These are phyloP conservation scores for Rotaria socialis DNA, from an alignment of 2,888 invertebrate species.

Conservation along the genomic window DNA sequence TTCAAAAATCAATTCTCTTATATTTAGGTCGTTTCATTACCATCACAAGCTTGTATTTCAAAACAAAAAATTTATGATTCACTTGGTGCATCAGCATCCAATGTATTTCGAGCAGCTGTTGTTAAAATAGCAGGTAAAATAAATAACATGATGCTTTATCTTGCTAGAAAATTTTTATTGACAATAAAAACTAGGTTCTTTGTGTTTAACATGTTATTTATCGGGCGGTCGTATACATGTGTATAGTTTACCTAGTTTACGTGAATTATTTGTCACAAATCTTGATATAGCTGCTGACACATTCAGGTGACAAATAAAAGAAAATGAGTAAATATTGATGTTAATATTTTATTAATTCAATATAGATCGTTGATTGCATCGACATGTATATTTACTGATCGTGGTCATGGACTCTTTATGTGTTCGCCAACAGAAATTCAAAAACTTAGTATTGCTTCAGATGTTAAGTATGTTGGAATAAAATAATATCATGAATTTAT, in stretches of 20 bases:
- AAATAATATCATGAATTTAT: too few relatives aligned
- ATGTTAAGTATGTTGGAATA: neutral
- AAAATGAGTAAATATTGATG: too few relatives aligned
- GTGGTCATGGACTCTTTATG: slow-evolving; percentile 90
- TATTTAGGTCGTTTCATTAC: slow-evolving; percentile 79
- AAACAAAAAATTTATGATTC: slow-evolving; percentile 72
- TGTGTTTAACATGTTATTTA: slow-evolving; percentile 84
- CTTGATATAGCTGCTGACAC: neutral
- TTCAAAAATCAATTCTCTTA: too few relatives aligned
- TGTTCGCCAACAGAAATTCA: slow-evolving; percentile 93
- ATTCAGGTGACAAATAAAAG: neutral
- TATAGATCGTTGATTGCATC: slow-evolving; percentile 68
- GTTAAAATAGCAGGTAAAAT: slow-evolving; percentile 15
- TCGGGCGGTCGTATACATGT: slow-evolving; percentile 87
- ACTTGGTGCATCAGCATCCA: neutral
- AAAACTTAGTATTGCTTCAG: slow-evolving; percentile 63
- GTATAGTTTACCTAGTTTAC: slow-evolving; percentile 89
- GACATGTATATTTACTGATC: slow-evolving; percentile 94
- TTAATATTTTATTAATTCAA: too few relatives aligned
- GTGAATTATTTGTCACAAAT: slow-evolving; percentile 73
- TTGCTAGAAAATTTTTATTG: neutral
- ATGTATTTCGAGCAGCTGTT: neutral
- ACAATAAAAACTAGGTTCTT: neutral
- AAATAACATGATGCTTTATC: neutral
- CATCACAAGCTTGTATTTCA: slow-evolving; percentile 88